These are phyloP conservation scores for Eumacrocentrus americanus DNA, from an alignment of 2,888 invertebrate genomes.

Conservation along the genomic window DNA sequence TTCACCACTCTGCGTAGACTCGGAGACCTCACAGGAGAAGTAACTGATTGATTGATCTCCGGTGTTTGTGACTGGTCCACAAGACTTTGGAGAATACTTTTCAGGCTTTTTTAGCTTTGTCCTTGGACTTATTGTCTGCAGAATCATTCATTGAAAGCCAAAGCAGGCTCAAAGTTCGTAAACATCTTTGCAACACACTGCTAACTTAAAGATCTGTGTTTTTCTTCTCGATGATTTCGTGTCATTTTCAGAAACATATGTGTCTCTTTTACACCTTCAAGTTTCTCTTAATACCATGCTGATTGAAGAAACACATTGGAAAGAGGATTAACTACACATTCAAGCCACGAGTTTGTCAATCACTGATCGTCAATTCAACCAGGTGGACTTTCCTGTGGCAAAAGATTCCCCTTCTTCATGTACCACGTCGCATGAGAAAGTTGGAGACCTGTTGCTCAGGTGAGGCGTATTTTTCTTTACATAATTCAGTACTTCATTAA, in stretches of 20 bases:
- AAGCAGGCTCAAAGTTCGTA: background rate
- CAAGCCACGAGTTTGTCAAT: slow-evolving; percentile 30
- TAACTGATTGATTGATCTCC: background rate
- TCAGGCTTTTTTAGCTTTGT: background rate
- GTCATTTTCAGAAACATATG: background rate
- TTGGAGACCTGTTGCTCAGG: too few relatives aligned
- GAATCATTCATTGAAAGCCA: background rate
- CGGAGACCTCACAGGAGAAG: background rate
- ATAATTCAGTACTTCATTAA: too few relatives aligned
- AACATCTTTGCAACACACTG: background rate
- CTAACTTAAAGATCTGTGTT: background rate
- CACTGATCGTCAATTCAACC: slow-evolving; percentile 33
- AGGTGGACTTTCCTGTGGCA: slow-evolving; percentile 32
- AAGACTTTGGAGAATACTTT: background rate
- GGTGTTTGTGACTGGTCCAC: background rate
- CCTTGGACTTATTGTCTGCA: background rate
- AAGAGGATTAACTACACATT: too few relatives aligned
- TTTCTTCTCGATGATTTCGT: background rate
- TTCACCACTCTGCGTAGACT: background rate
- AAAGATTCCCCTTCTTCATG: slow-evolving; percentile 32
- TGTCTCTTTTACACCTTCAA: background rate
- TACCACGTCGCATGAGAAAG: slow-evolving; percentile 17
- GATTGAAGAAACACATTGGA: slow-evolving; percentile 11
- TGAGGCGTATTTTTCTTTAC: too few relatives aligned
- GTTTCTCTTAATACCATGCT: background rate